Percentiles rank a stretch among this genome's conserved stretches.
Conservation (phyloP, 2,888 invertebrate genomes). For the Leptopilina myrica region DNA sequence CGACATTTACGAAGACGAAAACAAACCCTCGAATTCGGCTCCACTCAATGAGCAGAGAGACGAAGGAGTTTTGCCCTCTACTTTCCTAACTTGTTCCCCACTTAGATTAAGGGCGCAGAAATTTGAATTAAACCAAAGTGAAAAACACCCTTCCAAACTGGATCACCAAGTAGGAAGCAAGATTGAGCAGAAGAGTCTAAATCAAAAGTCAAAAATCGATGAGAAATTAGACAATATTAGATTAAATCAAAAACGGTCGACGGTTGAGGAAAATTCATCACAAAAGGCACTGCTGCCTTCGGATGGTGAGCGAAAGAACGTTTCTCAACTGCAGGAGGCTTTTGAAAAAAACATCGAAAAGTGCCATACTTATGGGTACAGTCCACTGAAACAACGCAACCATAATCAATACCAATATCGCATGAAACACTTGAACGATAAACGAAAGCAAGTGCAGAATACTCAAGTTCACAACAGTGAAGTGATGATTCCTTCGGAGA, state of each 20-base stretch:
- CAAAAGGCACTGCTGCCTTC: constrained; percentile 56
- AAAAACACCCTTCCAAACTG: constrained; percentile 52
- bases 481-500: constrained; percentile 71
- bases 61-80: background rate
- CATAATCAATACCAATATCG: constrained; percentile 63
- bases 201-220: constrained; percentile 43
- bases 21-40: constrained; percentile 39
- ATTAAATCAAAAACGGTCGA: constrained; percentile 44
- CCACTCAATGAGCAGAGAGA: background rate
- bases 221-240: constrained; percentile 57
- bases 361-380: constrained; percentile 62
- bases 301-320: constrained; percentile 40
- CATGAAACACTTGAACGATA: constrained; percentile 54
- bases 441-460: constrained; percentile 53
- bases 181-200: constrained; percentile 42
- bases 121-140: constrained; percentile 56
- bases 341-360: constrained; percentile 50
- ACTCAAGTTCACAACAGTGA: constrained; percentile 62
- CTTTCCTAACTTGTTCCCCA: constrained; percentile 6
- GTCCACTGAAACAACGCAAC: constrained; percentile 62
- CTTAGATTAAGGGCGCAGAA: constrained; percentile 60
- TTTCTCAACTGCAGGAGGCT: constrained; percentile 41
- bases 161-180: constrained; percentile 54
- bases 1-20: constrained; percentile 56
- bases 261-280: constrained; percentile 49